Conservation (phyloP, 64 coral and sea anemone genomes). For the Acropora yongei region DNA sequence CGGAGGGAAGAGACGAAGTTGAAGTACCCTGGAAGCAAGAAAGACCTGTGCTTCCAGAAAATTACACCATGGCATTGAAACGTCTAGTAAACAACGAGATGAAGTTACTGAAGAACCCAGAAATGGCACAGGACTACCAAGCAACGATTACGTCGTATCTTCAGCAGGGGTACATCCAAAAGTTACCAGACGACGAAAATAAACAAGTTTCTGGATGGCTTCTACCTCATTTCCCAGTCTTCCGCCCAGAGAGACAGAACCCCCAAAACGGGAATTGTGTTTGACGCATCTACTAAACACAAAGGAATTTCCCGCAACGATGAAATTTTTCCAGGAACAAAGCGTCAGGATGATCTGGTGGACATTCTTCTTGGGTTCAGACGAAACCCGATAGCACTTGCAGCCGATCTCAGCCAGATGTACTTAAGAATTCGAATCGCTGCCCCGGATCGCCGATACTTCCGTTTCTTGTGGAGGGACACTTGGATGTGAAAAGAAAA, state of each 20-base stretch:
- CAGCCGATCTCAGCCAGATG: conserved; percentile 7
- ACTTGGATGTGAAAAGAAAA: conserved; percentile 16
- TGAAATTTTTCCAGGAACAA: conserved; percentile 51
- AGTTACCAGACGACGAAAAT: conserved; percentile 25
- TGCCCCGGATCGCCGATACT: not conserved
- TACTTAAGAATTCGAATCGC: conserved; percentile 22
- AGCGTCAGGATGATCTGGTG: conserved; percentile 35
- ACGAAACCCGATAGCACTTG: conserved; percentile 35
- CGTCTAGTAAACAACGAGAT: conserved; percentile 77
- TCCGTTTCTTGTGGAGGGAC: conserved; percentile 28
- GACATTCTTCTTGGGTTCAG: conserved; percentile 24
- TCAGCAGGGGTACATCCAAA: conserved; percentile 52
- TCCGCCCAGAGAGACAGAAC: conserved; percentile 35
- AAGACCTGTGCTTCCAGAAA: conserved; percentile 10
- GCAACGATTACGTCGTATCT: conserved; percentile 7
- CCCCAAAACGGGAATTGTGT: conserved; percentile 13
- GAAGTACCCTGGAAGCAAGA: conserved; percentile 67
- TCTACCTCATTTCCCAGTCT: conserved; percentile 56
- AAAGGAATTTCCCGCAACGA: conserved; percentile 26
- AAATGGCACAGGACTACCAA: not conserved
- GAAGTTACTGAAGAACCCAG: conserved; percentile 52
- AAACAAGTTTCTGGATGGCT: not conserved
- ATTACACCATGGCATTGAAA: conserved; percentile 36
- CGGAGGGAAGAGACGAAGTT: not conserved
- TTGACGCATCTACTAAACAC: conserved; percentile 1